Base-by-base conservation (phyloP, 2,113 vertebrate genomes). In the Alexandromys fortis region DNA sequence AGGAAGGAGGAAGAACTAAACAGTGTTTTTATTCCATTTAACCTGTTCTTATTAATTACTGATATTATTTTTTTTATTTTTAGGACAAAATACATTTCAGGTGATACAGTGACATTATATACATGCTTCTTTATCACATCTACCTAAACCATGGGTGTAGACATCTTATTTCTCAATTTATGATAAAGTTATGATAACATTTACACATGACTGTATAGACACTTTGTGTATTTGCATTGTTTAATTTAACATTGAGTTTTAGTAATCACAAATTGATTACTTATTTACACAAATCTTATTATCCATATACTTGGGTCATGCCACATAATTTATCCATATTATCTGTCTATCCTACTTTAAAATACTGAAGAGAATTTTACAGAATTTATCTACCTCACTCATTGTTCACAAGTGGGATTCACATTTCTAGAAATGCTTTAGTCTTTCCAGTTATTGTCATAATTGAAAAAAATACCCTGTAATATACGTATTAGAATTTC, bases 41-140 rank as follows among this genome's bases (percentile, higher is more conserved):
- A 49, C 1, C 0, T 72, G 83, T 1, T 33, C 0, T 73, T 92
- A 70, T 75, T 91, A 77, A 93, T 81, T 79, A 76, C 17, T 78
- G 85, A 91, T 68, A 42, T 24, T 55, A 67, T 30, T 17, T 65
- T 90, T 90, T 90, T 87, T 58, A 55, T 73, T 90, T 90, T 67
- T 96, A 79, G 42, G 26, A 12, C 5, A 35, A 91, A 55, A 17
- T 1, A 22, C 11, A 19, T 49, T 88, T 86, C 0, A 22, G 28
- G 77, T 45, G 45, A 70, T 67, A 33, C 0, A 86, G 65, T 86
- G 70, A 0, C 30, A 45, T 77, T 91, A 78, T 7, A 1, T 61
- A 8, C 12, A n/a, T 77, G 5, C 0, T 61, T 86, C 5, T 87
- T 22, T 93, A 33, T 94, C 63, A 79, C 52, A 5, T 28, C 0